phyloP scores from a whole-genome alignment of 2,113 vertebrate species.

The Sus scrofa region DNA sequence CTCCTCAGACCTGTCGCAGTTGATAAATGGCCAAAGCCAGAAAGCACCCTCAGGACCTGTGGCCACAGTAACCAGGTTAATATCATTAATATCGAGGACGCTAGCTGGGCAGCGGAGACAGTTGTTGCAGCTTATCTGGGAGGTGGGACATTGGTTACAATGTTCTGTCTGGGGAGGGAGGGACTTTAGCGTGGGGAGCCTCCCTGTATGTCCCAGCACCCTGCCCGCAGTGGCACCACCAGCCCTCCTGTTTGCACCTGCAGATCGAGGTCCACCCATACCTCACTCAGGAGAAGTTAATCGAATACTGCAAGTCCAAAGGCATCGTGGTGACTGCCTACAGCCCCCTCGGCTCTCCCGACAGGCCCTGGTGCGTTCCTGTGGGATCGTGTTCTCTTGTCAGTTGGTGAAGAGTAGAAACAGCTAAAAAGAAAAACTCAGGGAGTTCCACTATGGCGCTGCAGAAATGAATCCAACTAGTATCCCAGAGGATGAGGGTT shows the following conservation, averaged over 20 bases:
- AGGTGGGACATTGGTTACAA: accelerated
- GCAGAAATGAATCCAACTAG: too few species aligned
- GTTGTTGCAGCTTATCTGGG: background rate
- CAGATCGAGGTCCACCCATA: constrained; percentile 97
- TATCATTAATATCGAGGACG: background rate
- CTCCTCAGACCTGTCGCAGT: background rate
- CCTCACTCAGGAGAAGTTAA: constrained; percentile 94
- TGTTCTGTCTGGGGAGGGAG: background rate
- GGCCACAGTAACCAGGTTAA: background rate
- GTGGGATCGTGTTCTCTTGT: background rate
- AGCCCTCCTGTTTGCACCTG: background rate
- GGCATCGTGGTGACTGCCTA: constrained; percentile 95
- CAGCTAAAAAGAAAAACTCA: background rate
- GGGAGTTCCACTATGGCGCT: too few species aligned
- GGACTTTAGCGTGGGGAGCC: background rate
- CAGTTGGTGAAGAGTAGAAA: background rate
- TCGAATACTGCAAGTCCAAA: constrained; percentile 93
- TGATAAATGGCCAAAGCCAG: constrained; percentile 15
- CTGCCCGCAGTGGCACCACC: background rate
- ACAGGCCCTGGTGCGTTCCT: constrained; percentile 93
- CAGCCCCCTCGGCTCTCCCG: constrained; percentile 96
- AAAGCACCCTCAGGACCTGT: background rate
- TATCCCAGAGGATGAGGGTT: too few species aligned
- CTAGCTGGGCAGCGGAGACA: background rate
- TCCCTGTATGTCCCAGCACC: accelerated